Evolutionary conservation across 2,113 vertebrate species (phyloP), one percentile per base, ranked within the genome.

Genomic region (Petroica traversi): DNA sequence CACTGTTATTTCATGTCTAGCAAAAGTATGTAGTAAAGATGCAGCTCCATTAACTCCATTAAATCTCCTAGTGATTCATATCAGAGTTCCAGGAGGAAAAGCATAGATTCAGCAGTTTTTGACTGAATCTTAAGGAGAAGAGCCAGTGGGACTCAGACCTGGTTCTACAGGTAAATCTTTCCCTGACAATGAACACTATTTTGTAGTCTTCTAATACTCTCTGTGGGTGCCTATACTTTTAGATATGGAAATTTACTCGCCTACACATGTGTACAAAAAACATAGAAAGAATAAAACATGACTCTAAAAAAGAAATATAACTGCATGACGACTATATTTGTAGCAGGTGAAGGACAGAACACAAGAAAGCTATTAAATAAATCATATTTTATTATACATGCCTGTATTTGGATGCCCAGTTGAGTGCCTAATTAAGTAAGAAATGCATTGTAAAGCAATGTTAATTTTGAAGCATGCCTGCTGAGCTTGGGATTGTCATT

Each of bases 371-470:
- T 84, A 48, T 84, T 94, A 92, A 88, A 92, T 95, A 78, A 96
- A 95, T 95, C 36, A 82, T 94, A 57, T 66, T 94, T 93, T 90
- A 85, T 89, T 85, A 79, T 19, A 82, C 0, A 0, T 71, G 61
- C 64, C 62, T 94, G 23, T 57, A 61, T 96, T 87, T 96, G 61
- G 12, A 88, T 78, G 81, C 78, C 76, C 76, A 77, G 43, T 97
- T 97, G 96, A 84, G 92, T 84, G 82, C 68, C 91, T 95, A 96
- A 96, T 95, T 95, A 59, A 4, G 11, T 72, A 92, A 91, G 95
- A 96, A 95, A 85, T 82, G 69, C 72, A 87, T 1, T 77, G 64
- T 93, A 94, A 92, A 96, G n/a, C 4, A 8, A 69, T 14, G 41
- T 87, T 93, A 91, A 96, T 96, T 97, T 95, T 83, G 76, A 93